Conservation (phyloP, 2,113 vertebrate species). For the Oceanodroma tethys region DNA sequence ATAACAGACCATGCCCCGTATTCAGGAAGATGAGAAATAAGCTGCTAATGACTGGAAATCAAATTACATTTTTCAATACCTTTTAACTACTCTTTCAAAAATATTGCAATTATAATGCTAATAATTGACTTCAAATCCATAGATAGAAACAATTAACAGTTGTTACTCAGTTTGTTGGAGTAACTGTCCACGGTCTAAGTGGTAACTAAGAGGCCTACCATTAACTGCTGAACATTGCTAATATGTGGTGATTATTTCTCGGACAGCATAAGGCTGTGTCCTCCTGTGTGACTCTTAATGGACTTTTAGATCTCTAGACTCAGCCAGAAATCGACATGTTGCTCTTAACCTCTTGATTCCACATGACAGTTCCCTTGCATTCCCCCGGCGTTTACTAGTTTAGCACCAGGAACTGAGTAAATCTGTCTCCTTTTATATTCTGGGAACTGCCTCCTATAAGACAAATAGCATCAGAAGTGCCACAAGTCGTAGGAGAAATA, state of each 20-base stretch:
- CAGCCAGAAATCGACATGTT: neutral
- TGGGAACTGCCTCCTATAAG: neutral
- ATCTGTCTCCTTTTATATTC: neutral
- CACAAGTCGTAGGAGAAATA: neutral
- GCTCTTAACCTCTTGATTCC: neutral
- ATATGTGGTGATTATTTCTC: slow-evolving; percentile 25
- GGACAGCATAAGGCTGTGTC: neutral
- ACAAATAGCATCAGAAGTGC: neutral
- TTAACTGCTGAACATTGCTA: neutral
- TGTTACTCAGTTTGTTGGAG: neutral
- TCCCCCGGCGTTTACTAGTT: neutral
- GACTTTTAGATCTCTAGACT: neutral
- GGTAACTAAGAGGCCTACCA: neutral
- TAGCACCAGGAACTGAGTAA: neutral
- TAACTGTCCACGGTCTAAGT: neutral
- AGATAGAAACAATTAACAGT: slow-evolving; percentile 13
- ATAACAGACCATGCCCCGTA: neutral
- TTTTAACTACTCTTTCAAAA: slow-evolving; percentile 39
- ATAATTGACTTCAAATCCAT: slow-evolving; percentile 1
- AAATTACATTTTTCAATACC: slow-evolving; percentile 10
- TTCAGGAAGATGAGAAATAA: slow-evolving; percentile 16
- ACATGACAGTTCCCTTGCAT: neutral
- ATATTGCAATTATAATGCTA: neutral
- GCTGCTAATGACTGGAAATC: neutral
- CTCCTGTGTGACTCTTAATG: neutral